Evolutionary conservation across 2,797 vertebrate genomes (phyloP).

Genomic region (Anguilla marmorata): DNA sequence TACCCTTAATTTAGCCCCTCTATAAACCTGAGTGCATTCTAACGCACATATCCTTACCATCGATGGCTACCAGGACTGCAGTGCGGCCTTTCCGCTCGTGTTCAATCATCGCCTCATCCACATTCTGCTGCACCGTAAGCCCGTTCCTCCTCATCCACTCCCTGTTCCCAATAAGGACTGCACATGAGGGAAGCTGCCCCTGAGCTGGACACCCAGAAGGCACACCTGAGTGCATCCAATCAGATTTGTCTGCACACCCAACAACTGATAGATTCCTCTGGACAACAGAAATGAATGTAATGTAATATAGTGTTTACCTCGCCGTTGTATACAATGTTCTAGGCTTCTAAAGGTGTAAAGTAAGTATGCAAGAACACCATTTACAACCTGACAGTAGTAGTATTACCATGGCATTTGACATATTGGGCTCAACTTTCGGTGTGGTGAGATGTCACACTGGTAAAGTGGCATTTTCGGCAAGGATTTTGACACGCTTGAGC

Average conservation of each 20-base stretch:
- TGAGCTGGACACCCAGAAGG: conserved; percentile 53
- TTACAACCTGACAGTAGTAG: neutral
- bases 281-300: neutral
- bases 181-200: conserved; percentile 71
- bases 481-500: too few relatives aligned
- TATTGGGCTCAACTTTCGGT: too few relatives aligned
- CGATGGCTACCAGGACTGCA: conserved; percentile 92
- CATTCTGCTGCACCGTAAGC: conserved; percentile 72
- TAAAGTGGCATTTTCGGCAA: too few relatives aligned
- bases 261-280: neutral
- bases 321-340: neutral
- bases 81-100: conserved; percentile 88
- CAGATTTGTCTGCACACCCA: neutral
- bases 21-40: neutral
- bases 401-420: neutral
- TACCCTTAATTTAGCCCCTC: neutral
- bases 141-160: conserved; percentile 97
- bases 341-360: neutral
- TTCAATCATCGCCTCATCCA: conserved; percentile 85
- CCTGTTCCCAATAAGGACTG: conserved; percentile 92
- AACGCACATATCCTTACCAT: conserved; percentile 70
- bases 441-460: too few relatives aligned
- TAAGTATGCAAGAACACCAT: neutral
- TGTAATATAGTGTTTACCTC: neutral
- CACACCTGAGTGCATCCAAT: neutral